A percentile compares a stretch with the other conserved stretches of the same genome.
phyloP scores from a whole-genome alignment of 2,113 vertebrate genomes.

The Pandion haliaetus region DNA sequence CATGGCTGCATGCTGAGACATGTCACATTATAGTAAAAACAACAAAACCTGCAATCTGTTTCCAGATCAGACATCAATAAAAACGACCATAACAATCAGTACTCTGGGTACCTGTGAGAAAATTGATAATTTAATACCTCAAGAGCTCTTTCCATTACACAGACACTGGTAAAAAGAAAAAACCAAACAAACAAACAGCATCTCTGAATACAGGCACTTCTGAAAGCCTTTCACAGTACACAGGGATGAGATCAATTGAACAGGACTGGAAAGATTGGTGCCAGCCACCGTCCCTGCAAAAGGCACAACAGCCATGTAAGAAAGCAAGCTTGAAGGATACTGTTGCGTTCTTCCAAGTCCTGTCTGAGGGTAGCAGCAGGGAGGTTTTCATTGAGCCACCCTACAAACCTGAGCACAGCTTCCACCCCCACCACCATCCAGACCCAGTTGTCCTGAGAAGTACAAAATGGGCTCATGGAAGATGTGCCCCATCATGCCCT shows the following conservation, averaged over 20 bases:
- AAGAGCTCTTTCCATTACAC: neutral
- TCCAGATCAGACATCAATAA: neutral
- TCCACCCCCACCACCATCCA: too few relatives aligned
- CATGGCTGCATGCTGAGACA: neutral
- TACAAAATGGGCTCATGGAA: too few relatives aligned
- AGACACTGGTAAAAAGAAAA: neutral
- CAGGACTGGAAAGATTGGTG: neutral
- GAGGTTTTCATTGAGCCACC: neutral
- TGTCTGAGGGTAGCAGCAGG: neutral
- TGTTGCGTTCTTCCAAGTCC: neutral
- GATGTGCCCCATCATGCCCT: rapidly evolving
- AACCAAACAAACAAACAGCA: neutral
- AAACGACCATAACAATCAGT: neutral
- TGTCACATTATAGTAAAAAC: neutral
- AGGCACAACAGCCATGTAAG: rapidly evolving
- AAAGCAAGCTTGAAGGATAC: neutral
- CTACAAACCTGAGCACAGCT: neutral
- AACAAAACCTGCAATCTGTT: neutral
- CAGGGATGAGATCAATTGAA: rapidly evolving
- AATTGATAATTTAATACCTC: neutral
- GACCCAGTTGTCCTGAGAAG: neutral
- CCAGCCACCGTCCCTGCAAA: neutral
- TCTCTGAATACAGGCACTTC: rapidly evolving
- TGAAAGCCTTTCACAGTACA: neutral
- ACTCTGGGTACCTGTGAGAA: neutral